Conservation (phyloP, 2,113 vertebrate species). For the Capreolus pygargus region DNA sequence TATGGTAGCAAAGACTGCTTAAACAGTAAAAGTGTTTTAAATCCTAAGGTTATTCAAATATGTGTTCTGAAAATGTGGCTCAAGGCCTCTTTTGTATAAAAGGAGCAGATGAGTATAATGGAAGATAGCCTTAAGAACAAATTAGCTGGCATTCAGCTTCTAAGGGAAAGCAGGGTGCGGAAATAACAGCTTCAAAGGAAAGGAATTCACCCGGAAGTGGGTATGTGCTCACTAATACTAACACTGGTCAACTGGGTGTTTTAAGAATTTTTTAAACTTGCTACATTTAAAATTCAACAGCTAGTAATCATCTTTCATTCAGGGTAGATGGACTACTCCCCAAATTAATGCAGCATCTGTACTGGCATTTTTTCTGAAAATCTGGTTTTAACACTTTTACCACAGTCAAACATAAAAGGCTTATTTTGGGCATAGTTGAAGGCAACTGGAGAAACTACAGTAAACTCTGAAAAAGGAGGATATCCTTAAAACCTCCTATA, state of each 20-base stretch:
- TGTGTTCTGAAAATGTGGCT: neutral
- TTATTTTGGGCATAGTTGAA: neutral
- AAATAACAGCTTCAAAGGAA: neutral
- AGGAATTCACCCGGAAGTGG: neutral
- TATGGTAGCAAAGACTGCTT: neutral
- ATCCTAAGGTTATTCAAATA: neutral
- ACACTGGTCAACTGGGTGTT: neutral
- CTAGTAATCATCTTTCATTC: neutral
- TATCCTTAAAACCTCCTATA: neutral
- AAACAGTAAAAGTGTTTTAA: neutral
- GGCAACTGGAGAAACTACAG: neutral
- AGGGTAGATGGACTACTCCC: neutral
- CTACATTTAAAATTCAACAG: neutral
- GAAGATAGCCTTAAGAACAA: constrained; percentile 21
- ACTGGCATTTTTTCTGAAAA: neutral
- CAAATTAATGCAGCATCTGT: neutral
- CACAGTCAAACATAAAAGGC: neutral
- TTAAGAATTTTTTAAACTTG: neutral
- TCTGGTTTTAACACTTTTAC: neutral
- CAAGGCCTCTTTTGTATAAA: neutral
- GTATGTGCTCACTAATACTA: neutral
- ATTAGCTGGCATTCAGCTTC: neutral
- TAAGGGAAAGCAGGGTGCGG: neutral
- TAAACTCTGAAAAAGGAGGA: neutral
- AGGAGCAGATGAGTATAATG: constrained; percentile 5